Evolutionary conservation across 2,888 invertebrate genomes (phyloP), one percentile per base, ranked within the genome.

Genomic region (Nowickia ferox): DNA sequence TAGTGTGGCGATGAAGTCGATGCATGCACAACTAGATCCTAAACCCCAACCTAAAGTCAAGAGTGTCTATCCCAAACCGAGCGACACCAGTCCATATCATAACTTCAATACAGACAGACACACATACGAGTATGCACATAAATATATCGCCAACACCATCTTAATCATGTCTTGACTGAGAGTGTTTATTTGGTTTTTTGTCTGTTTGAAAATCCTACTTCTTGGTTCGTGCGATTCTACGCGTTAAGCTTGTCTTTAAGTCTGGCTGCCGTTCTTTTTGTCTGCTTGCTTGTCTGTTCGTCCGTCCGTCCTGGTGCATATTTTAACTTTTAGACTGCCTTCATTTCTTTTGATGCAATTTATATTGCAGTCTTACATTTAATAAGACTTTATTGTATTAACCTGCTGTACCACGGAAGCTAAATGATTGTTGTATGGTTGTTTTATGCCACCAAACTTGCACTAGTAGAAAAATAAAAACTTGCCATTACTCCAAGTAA

Each of bases 1-100:
- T 89, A 90, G 90, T 90, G 90, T 90, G 90, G 89, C 91, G 89
- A 90, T 91, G 91, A 91, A 91, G 91, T 91, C 90, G 88, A 87
- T 83, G 87, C 88, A 84, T 57, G 19, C 10, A 79, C 63, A 65
- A 69, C 80, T 68, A 53, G 76, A 80, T 75, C 46, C 65, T 68
- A 68, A 72, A 55, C 55, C 44, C 61, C 72, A 79, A 75, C 22
- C 46, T 51, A 69, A 75, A 79, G 57, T 15, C 48, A 48, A 76
- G 38, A 83, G 63, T 63, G 17, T 57, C 57, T 57, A 63, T 44
- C 61, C 80, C 81, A 81, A 22, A 61, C 46, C 40, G 38, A 42
- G 51, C 40, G 53, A 82, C 66, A 72, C 61, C 65, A 65, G 55
- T 63, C 9, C 63, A 81, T 53, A 65, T 30, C 42, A 40, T 11